Base-by-base conservation (phyloP, 1,140 invertebrate genomes). In the Lethocerus indicus region DNA sequence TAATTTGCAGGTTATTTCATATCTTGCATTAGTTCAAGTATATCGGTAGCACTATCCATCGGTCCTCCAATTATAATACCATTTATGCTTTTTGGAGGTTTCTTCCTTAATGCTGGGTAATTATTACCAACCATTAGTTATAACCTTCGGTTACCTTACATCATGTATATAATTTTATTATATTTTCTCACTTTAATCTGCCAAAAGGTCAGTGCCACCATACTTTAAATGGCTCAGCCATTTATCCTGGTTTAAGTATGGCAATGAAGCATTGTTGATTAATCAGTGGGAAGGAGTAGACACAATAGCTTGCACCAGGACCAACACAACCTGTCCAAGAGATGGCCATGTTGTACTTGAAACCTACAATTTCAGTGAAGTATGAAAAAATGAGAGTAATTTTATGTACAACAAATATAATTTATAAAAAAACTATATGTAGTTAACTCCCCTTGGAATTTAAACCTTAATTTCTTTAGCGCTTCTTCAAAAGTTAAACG, bases 211-310 rank as follows among this genome's bases (percentile, higher is more conserved):
- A 0, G 77, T 94, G 20, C 92, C 91, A 1, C 63, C 70, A 0
- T 96, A 92, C 60, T 82, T 97, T 47, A 71, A 79, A 45, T 95
- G 91, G 88, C 67, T 96, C 47, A 86, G 87, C 14, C 88, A 92
- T 64, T 63, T 96, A 16, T 95, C 90, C 0, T 97, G 93, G 89
- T 95, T 97, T 67, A 77, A 82, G 41, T 96, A 93, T 63, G 87
- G 83, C 36, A 93, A 90, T 66, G 91, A 95, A 67, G 85, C 88
- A 0, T 66, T 96, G 1, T 69, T 87, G n/a, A 81, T 96, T 41
- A 95, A 93, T 67, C 90, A 97, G 62, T 97, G 92, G 92, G 63
- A 71, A 0, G 74, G 78, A 14, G 70, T 91, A 18, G 74, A 79
- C 12, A 60, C 66, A 45, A 87, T 87, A 55, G 70, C 71, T 9